These are phyloP conservation scores for Diadema setosum DNA, from an alignment of 35 echinoderm and acorn worm species.

Conservation along the genomic window DNA sequence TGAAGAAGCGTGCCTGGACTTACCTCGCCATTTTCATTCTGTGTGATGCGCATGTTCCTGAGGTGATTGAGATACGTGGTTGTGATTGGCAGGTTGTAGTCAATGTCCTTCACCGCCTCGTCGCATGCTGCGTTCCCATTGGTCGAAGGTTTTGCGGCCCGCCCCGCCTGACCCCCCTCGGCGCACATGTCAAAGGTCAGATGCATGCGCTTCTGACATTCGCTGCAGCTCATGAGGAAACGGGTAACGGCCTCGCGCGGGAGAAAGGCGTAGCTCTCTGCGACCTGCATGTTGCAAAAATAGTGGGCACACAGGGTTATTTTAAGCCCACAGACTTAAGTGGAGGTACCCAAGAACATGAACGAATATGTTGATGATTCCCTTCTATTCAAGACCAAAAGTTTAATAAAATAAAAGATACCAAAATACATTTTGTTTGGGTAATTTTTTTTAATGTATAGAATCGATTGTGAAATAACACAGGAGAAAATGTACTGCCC, in stretches of 20 bases:
- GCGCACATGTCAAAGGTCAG: conserved; percentile 11
- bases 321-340: too few species aligned
- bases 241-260: conserved; percentile 94
- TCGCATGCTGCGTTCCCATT: background rate
- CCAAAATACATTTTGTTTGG: too few species aligned
- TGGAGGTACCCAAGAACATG: too few species aligned
- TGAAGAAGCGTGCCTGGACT: background rate
- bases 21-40: conserved; percentile 68
- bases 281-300: conserved; percentile 52
- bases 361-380: too few species aligned
- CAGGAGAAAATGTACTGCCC: too few species aligned
- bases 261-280: conserved; percentile 96
- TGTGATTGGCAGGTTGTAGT: conserved; percentile 91
- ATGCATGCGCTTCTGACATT: conserved; percentile 98
- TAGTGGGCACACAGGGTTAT: background rate
- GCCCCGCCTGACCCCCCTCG: conserved; percentile 43
- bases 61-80: conserved; percentile 92
- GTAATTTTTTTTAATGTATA: too few species aligned
- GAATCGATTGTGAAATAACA: too few species aligned
- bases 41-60: conserved; percentile 67
- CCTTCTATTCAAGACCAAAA: too few species aligned
- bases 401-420: too few species aligned
- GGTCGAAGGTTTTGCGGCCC: conserved; percentile 22
- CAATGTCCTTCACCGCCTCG: conserved; percentile 55
- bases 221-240: conserved; percentile 97